A percentile compares a stretch with the other conserved stretches of the same genome.
Evolutionary conservation across 2,797 vertebrate genomes (phyloP).

Genomic region (Sarcophilus harrisii): DNA sequence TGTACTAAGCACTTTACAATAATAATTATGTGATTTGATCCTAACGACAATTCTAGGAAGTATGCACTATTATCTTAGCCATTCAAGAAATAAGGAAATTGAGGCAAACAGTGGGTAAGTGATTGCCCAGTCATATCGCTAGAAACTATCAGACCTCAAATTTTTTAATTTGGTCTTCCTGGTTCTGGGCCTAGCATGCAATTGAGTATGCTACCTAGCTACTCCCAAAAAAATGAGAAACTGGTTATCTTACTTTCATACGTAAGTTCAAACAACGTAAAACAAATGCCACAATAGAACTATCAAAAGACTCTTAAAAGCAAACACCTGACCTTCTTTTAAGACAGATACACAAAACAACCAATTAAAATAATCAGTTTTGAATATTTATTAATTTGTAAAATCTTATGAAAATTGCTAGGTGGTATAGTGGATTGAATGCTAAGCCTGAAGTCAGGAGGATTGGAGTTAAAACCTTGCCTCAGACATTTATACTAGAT

Average conservation of each 20-base stretch:
- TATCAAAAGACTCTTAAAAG: neutral
- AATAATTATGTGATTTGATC: no score
- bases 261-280: neutral
- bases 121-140: no score
- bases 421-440: neutral
- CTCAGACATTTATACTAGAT: no score
- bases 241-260: neutral
- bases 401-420: neutral
- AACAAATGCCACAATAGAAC: neutral
- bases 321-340: no score
- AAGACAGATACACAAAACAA: neutral
- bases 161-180: no score
- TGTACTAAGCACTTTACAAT: neutral
- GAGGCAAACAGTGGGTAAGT: no score
- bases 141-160: no score
- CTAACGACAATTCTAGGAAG: no score
- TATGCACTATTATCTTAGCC: no score
- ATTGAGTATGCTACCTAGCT: no score
- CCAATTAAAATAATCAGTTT: neutral
- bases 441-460: neutral
- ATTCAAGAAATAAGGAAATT: no score
- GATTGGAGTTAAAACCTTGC: neutral
- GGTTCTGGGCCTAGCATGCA: no score
- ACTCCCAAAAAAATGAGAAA: neutral
- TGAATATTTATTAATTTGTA: neutral